Conservation (phyloP, 2,888 invertebrate genomes). For the Harpalus rufipes region DNA sequence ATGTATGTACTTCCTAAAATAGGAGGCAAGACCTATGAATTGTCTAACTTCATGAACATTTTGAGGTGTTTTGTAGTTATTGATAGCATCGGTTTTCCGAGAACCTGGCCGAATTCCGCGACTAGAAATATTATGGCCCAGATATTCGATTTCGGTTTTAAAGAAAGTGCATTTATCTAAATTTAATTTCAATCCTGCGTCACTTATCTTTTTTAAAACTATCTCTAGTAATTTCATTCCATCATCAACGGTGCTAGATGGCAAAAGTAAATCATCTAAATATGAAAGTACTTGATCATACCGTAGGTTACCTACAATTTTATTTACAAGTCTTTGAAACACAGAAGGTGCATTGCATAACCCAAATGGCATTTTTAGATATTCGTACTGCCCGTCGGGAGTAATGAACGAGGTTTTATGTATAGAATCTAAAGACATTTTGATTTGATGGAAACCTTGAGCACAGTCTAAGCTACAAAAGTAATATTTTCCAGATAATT, state of each 20-base stretch:
- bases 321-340: constrained; percentile 72
- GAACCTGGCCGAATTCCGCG: constrained; percentile 69
- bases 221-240: neutral
- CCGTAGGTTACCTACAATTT: constrained; percentile 19
- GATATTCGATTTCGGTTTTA: constrained; percentile 65
- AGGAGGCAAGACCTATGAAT: neutral
- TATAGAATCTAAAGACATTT: constrained; percentile 70
- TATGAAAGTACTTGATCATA: constrained; percentile 52
- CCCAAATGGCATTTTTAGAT: constrained; percentile 72
- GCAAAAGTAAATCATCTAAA: constrained; percentile 65
- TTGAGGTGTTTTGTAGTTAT: constrained; percentile 57
- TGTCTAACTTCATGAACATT: constrained; percentile 69
- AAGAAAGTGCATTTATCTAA: neutral
- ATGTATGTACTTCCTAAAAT: constrained; percentile 52
- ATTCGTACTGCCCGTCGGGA: constrained; percentile 72
- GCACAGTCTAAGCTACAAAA: constrained; percentile 72
- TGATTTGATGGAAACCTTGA: constrained; percentile 72
- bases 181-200: neutral
- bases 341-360: constrained; percentile 72
- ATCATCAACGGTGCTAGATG: neutral
- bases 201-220: neutral
- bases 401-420: constrained; percentile 72
- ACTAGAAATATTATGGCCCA: constrained; percentile 59
- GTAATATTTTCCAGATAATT: constrained; percentile 69
- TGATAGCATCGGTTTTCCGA: constrained; percentile 68